These are phyloP conservation scores for Limnephilus rhombicus DNA, from an alignment of 2,888 invertebrate species.

Conservation along the genomic window DNA sequence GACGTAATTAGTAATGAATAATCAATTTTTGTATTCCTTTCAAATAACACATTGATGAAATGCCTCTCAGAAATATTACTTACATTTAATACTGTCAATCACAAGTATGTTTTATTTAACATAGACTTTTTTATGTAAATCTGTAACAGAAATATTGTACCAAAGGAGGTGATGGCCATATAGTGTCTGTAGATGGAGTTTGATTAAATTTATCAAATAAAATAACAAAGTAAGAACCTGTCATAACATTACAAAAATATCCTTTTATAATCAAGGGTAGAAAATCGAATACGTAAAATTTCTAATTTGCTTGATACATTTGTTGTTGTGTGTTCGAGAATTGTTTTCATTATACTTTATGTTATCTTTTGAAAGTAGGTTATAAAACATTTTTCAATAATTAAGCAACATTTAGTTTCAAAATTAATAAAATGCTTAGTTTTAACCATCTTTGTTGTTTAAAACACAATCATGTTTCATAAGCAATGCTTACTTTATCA, in stretches of 20 bases:
- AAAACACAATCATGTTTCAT: no score
- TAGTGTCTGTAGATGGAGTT: slow-evolving; percentile 41
- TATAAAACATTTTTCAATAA: no score
- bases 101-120: slow-evolving; percentile 46
- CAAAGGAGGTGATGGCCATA: slow-evolving; percentile 57
- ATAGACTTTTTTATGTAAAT: slow-evolving; percentile 58
- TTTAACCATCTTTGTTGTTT: no score
- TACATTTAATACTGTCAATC: slow-evolving; percentile 22
- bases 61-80: slow-evolving; percentile 47
- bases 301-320: no score
- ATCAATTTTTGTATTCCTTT: not conserved
- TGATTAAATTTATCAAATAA: slow-evolving; percentile 60
- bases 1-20: not conserved
- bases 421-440: no score
- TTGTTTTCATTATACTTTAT: no score
- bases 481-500: no score
- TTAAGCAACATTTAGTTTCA: no score
- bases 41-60: slow-evolving; percentile 14
- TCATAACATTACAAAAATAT: not conserved
- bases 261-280: not conserved
- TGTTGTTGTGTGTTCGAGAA: no score
- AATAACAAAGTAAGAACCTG: not conserved
- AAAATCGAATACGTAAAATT: no score
- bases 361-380: no score
- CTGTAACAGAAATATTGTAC: slow-evolving; percentile 40